phyloP scores from a whole-genome alignment of 1,140 invertebrate genomes.

The Drosophila sturtevanti region DNA sequence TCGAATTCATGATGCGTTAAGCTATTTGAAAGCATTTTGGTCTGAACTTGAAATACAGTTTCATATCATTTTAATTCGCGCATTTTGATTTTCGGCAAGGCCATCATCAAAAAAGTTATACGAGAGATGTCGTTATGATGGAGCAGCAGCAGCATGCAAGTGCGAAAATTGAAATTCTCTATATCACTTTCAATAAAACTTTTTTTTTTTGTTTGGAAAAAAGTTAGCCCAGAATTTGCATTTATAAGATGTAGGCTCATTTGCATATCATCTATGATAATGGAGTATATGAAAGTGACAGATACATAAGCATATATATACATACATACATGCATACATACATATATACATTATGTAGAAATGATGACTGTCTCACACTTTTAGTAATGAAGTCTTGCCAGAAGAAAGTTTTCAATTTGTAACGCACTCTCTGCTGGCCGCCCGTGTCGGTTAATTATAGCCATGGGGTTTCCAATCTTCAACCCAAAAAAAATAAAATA shows the following conservation, averaged over 20 bases:
- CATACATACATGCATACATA: no score
- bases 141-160: constrained; percentile 19
- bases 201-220: background rate
- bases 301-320: no score
- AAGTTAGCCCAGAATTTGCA: constrained; percentile 2
- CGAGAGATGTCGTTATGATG: constrained; percentile 44
- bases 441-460: background rate
- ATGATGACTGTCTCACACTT: background rate
- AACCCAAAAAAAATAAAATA: constrained; percentile 24
- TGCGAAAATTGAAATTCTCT: constrained; percentile 34
- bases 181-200: background rate
- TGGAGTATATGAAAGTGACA: background rate
- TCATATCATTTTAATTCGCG: constrained; percentile 19
- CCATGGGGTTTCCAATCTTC: background rate
- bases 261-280: constrained; percentile 9
- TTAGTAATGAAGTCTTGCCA: background rate
- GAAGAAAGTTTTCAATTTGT: constrained; percentile 9
- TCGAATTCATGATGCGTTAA: constrained; percentile 70
- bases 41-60: constrained; percentile 72
- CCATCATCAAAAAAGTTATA: constrained; percentile 34
- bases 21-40: constrained; percentile 55
- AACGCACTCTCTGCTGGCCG: background rate
- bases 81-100: constrained; percentile 19
- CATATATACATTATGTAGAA: background rate
- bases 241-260: constrained; percentile 1